phyloP scores from a whole-genome alignment of 2,888 invertebrate genomes.

The Ophioninae sp. region DNA sequence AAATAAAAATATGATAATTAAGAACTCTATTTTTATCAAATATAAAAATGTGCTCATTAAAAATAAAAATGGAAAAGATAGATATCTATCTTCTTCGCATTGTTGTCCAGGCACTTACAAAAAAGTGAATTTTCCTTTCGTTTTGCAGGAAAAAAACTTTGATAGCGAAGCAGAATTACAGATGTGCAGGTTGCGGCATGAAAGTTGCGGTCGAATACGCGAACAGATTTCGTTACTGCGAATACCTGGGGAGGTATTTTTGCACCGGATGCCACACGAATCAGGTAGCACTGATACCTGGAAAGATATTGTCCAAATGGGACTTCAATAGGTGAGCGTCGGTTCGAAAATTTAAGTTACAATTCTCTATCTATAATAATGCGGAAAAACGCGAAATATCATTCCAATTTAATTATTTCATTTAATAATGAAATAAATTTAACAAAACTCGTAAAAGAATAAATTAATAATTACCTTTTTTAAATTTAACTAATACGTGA shows the following conservation, averaged over 20 bases:
- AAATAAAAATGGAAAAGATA: not conserved
- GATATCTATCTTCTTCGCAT: not conserved
- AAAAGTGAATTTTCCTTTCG: not conserved
- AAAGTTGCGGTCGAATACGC: slow-evolving; percentile 88
- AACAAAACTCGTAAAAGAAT: too few relatives aligned
- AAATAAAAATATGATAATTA: too few relatives aligned
- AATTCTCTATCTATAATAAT: slow-evolving; percentile 5
- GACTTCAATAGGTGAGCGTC: slow-evolving; percentile 83
- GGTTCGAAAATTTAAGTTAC: slow-evolving; percentile 14
- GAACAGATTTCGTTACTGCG: slow-evolving; percentile 90
- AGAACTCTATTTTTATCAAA: too few relatives aligned
- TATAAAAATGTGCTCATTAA: too few relatives aligned
- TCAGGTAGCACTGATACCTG: slow-evolving; percentile 88
- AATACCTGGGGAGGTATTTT: slow-evolving; percentile 92
- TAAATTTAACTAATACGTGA: too few relatives aligned
- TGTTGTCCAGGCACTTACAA: not conserved
- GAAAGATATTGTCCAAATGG: slow-evolving; percentile 86
- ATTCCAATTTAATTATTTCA: slow-evolving; percentile 18
- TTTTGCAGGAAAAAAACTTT: slow-evolving; percentile 84
- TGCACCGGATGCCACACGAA: slow-evolving; percentile 94
- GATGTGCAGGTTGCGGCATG: slow-evolving; percentile 93
- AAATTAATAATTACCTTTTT: too few relatives aligned
- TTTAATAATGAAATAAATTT: too few relatives aligned
- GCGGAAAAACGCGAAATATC: slow-evolving; percentile 9
- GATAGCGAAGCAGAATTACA: slow-evolving; percentile 88